phyloP scores from a whole-genome alignment of 2,888 invertebrate species.

The Spodoptera littoralis region DNA sequence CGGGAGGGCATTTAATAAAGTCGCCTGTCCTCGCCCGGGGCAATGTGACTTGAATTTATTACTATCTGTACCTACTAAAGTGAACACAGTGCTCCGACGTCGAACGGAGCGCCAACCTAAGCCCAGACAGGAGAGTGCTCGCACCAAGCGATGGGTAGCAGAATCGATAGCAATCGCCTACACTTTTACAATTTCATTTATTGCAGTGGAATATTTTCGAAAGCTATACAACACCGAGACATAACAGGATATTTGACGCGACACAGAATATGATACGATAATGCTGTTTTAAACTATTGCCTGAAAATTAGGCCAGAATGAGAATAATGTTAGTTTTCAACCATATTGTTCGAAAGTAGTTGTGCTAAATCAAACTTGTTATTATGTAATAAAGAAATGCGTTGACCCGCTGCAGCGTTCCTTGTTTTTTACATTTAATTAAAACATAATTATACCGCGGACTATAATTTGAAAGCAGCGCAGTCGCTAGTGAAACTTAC shows the following conservation, averaged over 20 bases:
- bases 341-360: too few species aligned
- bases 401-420: constrained; percentile 21
- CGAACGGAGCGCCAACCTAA: constrained; percentile 60
- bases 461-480: constrained; percentile 53
- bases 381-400: constrained; percentile 24
- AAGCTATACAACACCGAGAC: too few species aligned
- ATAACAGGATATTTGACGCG: too few species aligned
- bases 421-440: constrained; percentile 50
- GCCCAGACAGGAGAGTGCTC: constrained; percentile 84
- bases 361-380: constrained; percentile 5
- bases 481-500: constrained; percentile 53
- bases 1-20: constrained; percentile 60
- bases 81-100: constrained; percentile 62
- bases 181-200: constrained; percentile 50
- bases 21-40: constrained; percentile 62
- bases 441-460: constrained; percentile 47
- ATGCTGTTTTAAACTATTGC: too few species aligned
- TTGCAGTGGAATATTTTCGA: not conserved
- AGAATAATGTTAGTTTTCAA: too few species aligned
- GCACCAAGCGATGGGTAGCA: constrained; percentile 87
- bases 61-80: constrained; percentile 41
- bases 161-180: constrained; percentile 88
- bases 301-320: too few species aligned
- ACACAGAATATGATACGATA: too few species aligned
- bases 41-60: constrained; percentile 60